These are phyloP conservation scores for Myotis davidii DNA, from an alignment of 2,113 vertebrate genomes.

Conservation along the genomic window DNA sequence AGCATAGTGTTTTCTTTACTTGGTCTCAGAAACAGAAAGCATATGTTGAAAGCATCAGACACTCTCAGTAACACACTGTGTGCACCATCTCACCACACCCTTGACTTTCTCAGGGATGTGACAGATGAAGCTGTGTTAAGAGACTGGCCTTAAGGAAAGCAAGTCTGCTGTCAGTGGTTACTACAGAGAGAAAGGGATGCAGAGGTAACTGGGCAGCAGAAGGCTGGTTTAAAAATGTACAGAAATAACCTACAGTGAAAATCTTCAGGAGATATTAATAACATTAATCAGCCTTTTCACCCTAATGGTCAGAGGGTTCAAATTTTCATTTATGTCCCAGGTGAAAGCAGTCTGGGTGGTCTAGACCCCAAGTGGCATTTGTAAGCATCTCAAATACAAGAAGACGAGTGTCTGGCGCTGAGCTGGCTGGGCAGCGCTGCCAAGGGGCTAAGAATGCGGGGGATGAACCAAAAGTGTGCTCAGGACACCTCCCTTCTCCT, in stretches of 20 bases:
- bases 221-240: background rate
- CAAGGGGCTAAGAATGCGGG: background rate
- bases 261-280: slow-evolving; percentile 6
- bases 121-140: background rate
- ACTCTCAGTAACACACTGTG: slow-evolving; percentile 36
- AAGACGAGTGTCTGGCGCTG: background rate
- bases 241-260: slow-evolving; percentile 38
- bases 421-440: background rate
- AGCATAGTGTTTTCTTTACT: slow-evolving; percentile 63
- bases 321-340: slow-evolving; percentile 27
- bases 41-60: slow-evolving; percentile 48
- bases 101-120: background rate
- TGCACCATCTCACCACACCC: background rate
- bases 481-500: background rate
- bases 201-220: background rate
- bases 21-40: slow-evolving; percentile 64
- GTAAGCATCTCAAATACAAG: background rate
- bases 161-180: background rate
- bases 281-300: slow-evolving; percentile 32
- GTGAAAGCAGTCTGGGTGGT: slow-evolving; percentile 42
- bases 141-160: background rate
- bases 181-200: background rate
- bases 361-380: background rate
- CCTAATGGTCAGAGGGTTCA: background rate
- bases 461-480: background rate